Evolutionary conservation across 2,113 vertebrate species (phyloP).

Genomic region (Lepus europaeus): DNA sequence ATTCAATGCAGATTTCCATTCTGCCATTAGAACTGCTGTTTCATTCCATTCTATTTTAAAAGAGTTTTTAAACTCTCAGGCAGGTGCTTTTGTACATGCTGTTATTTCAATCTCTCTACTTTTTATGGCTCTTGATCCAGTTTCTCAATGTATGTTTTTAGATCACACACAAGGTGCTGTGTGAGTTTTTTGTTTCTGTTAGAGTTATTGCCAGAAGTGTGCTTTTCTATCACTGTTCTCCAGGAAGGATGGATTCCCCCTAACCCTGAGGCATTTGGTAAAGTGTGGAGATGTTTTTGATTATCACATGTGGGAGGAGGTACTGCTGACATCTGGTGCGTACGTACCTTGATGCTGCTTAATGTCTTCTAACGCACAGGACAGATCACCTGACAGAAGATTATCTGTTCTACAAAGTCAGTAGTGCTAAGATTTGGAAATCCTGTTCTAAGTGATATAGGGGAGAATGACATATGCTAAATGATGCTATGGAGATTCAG

Average conservation of each 20-base stretch:
- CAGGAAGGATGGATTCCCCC: not conserved
- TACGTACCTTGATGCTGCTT: not conserved
- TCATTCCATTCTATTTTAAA: not conserved
- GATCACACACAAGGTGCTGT: not conserved
- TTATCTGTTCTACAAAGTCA: not conserved
- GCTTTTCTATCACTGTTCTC: not conserved
- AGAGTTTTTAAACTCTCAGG: not conserved
- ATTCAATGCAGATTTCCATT: constrained; percentile 21
- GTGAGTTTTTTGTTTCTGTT: not conserved
- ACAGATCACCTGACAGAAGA: not conserved
- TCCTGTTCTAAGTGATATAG: not conserved
- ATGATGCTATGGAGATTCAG: not conserved
- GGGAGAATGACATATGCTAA: not conserved
- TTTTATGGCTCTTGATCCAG: not conserved
- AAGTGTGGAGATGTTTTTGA: not conserved
- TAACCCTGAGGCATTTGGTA: not conserved
- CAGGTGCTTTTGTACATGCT: not conserved
- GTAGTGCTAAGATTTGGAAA: not conserved
- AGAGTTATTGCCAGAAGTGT: not conserved
- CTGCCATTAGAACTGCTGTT: not conserved
- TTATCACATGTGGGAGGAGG: not conserved
- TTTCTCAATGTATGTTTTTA: constrained; percentile 7
- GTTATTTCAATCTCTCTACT: not conserved
- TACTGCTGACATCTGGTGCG: not conserved
- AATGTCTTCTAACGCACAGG: not conserved